Base-by-base conservation (phyloP, 2,113 vertebrate species). In the Lampris megalopsis region DNA sequence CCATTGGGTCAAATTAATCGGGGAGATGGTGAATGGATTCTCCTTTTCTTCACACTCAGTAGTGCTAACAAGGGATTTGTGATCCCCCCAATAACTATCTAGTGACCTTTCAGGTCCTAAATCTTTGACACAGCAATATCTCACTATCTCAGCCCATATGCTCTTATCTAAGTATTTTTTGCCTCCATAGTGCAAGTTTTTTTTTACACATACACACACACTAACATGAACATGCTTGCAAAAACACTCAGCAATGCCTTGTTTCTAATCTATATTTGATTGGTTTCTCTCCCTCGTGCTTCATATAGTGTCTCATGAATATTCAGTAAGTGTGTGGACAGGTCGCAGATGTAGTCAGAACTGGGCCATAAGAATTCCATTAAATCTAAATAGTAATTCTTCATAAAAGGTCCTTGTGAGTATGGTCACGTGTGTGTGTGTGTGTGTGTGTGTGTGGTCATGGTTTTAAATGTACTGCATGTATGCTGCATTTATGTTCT, bases 321-420 rank as follows among this genome's bases (percentile, higher is more conserved):
- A 90, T 90, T 88, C 81, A 83, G 40, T 0, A 36, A 1, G 9
- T n/a, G 54, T 38, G 24, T 72, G 63, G 73, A 77, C 62, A 43
- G 50, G 74, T 71, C 70, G 65, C 80, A 81, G 63, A 84, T 85
- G 79, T 81, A 58, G 54, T 69, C 60, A 73, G 71, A 91, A 89
- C 72, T 91, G 75, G 90, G 87, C 49, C 87, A 74, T 7, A 5
- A 81, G 69, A 57, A 60, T 66, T 53, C 61, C 42, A 84, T 89
- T 82, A 88, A 82, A 73, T 60, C 61, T 83, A 63, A 82, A 69
- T 42, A 48, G 24, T n/a, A 11, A n/a, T 60, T 61, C 42, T 59
- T 82, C 68, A 62, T 43, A 2, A 6, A 64, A 81, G 11, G 45
- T 49, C 59, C 68, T 38, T 47, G 36, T 60, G 2, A 60, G 65